Conservation (phyloP, 2,113 vertebrate genomes). For the Xyliphius kryptos region DNA sequence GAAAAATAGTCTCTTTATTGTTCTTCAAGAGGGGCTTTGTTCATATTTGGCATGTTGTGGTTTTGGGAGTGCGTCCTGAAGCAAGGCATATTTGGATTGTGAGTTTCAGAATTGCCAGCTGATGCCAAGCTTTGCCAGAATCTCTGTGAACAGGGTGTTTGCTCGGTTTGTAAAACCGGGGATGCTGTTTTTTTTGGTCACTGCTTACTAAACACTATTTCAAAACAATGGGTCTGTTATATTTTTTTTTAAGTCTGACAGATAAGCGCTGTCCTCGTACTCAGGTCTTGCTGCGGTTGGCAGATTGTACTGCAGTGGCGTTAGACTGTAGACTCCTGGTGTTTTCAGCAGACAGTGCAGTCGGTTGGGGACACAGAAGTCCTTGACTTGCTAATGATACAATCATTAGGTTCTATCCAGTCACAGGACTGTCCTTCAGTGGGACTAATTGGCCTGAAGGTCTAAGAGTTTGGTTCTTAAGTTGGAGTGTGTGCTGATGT, state of each 20-base stretch:
- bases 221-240: background rate
- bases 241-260: background rate
- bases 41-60: no score
- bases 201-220: background rate
- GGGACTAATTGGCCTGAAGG: slow-evolving; percentile 23
- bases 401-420: background rate
- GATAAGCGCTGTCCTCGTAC: background rate
- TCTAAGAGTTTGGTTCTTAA: slow-evolving; percentile 17
- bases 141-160: no score
- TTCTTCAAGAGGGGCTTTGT: no score
- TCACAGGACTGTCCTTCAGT: slow-evolving; percentile 15
- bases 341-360: no score
- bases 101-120: no score
- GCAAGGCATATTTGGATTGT: no score
- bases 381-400: slow-evolving; percentile 1
- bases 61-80: no score
- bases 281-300: slow-evolving; percentile 1
- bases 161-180: no score
- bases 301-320: no score
- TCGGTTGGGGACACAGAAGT: slow-evolving; percentile 1
- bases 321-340: no score
- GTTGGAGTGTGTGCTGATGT: slow-evolving; percentile 16
- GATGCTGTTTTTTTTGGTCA: background rate
- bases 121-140: no score
- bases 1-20: no score